Evolutionary conservation across 2,797 vertebrate genomes (phyloP).

Genomic region (Phrynocephalus vlangalii): DNA sequence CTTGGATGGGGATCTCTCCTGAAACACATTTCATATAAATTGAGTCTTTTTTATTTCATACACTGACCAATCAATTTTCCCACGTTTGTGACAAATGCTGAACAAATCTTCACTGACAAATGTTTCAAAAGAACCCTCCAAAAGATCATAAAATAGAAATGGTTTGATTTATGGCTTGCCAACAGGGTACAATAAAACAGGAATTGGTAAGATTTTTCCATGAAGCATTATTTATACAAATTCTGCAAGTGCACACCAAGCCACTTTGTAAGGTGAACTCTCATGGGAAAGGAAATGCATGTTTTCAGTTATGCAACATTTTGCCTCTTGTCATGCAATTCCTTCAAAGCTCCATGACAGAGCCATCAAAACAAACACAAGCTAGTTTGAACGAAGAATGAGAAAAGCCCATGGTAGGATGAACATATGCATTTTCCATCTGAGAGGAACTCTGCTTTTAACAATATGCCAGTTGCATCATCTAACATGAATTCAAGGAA

Average conservation of each 20-base stretch:
- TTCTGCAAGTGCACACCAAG: neutral
- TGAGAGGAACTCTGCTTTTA: too few species aligned
- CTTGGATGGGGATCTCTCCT: conserved; percentile 27
- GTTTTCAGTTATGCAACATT: too few species aligned
- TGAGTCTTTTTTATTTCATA: conserved; percentile 7
- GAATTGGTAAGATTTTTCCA: neutral
- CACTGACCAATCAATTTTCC: neutral
- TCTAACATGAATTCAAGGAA: too few species aligned
- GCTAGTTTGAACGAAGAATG: too few species aligned
- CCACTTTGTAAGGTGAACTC: neutral
- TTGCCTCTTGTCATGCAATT: too few species aligned
- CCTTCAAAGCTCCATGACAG: too few species aligned
- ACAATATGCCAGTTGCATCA: too few species aligned
- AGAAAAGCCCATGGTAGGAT: too few species aligned
- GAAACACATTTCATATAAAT: conserved; percentile 16
- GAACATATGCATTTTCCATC: too few species aligned
- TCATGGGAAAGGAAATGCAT: too few species aligned
- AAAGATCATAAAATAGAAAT: rapidly evolving
- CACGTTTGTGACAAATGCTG: neutral
- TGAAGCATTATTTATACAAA: conserved; percentile 34
- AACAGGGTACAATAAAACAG: neutral
- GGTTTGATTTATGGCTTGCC: neutral
- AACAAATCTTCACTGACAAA: neutral
- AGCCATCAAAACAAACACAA: too few species aligned
- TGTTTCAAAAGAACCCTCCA: neutral